phyloP scores from a whole-genome alignment of 1,140 invertebrate species.

The Battus philenor region DNA sequence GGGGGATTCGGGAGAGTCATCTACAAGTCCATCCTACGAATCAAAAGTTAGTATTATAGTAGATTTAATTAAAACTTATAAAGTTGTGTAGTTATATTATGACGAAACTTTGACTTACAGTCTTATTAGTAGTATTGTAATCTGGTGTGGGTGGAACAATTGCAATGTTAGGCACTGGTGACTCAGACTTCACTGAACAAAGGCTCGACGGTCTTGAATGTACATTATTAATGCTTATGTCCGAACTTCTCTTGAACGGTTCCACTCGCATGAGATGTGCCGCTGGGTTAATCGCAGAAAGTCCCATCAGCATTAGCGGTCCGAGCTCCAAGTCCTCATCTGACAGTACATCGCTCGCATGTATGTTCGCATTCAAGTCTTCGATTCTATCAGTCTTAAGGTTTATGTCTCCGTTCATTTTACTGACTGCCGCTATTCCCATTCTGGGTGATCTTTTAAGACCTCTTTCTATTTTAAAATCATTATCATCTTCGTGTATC shows the following conservation, averaged over 20 bases:
- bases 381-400: constrained; percentile 53
- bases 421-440: constrained; percentile 65
- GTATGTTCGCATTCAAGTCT: constrained; percentile 51
- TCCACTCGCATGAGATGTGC: constrained; percentile 80
- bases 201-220: constrained; percentile 56
- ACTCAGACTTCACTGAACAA: constrained; percentile 57
- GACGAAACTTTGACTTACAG: too few species aligned
- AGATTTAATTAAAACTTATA: too few species aligned
- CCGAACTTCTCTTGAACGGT: constrained; percentile 57
- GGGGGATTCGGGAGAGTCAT: constrained; percentile 68
- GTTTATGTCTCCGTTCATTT: constrained; percentile 68
- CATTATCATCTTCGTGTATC: constrained; percentile 60
- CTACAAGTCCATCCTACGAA: constrained; percentile 61
- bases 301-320: constrained; percentile 79
- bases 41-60: constrained; percentile 11
- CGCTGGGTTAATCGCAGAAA: constrained; percentile 79
- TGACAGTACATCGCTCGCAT: constrained; percentile 53
- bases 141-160: constrained; percentile 86
- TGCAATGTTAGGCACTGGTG: constrained; percentile 81
- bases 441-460: constrained; percentile 61
- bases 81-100: too few species aligned
- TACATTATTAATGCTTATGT: constrained; percentile 31
- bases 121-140: constrained; percentile 67
- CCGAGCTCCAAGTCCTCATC: constrained; percentile 76
- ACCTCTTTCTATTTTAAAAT: constrained; percentile 64